Conservation (phyloP, 2,113 vertebrate species). For the Dipodomys spectabilis region DNA sequence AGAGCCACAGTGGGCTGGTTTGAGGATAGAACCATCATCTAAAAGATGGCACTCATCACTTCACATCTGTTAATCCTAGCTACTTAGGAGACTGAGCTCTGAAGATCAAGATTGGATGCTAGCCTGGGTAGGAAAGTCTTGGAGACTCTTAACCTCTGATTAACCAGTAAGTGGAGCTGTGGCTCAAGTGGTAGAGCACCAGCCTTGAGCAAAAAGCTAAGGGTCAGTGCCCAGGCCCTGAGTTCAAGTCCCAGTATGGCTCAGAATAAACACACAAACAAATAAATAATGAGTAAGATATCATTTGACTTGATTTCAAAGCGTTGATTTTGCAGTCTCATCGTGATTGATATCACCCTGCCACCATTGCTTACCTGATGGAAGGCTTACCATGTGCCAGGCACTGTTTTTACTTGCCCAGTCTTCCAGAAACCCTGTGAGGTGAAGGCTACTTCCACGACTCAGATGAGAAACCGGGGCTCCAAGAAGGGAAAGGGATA, state of each 20-base stretch:
- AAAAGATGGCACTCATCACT: neutral
- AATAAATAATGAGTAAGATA: neutral
- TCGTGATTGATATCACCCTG: rapidly evolving
- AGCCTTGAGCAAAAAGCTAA: too few species aligned
- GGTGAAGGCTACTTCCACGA: neutral
- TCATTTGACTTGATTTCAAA: neutral
- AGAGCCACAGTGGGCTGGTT: neutral
- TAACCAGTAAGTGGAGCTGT: too few species aligned
- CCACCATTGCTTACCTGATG: rapidly evolving
- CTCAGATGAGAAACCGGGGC: neutral
- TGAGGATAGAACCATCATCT: neutral
- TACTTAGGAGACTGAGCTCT: too few species aligned
- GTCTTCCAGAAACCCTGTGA: neutral
- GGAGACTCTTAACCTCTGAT: too few species aligned
- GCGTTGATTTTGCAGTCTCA: neutral
- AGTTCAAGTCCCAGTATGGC: too few species aligned
- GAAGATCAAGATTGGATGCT: too few species aligned
- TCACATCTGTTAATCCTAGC: too few species aligned
- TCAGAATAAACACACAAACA: too few species aligned
- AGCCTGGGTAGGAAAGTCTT: too few species aligned
- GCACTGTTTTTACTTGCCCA: neutral
- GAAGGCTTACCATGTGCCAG: rapidly evolving
- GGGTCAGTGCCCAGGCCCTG: too few species aligned
- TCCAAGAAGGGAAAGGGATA: neutral
- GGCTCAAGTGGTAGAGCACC: too few species aligned